Base-by-base conservation (phyloP, 2,888 invertebrate genomes). In the Ecliptopera silaceata region DNA sequence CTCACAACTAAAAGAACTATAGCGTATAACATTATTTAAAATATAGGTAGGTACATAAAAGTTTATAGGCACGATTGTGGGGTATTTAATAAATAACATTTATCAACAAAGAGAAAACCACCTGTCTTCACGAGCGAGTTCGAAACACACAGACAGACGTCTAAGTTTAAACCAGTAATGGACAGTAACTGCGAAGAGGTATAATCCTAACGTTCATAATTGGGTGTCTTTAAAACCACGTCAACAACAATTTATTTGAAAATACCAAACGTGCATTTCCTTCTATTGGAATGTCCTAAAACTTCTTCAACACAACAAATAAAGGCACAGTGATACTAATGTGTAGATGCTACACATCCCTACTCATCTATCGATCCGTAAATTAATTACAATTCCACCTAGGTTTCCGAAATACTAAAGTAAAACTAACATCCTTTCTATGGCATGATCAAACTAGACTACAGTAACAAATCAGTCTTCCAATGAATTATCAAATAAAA, bases 391-490 rank as follows among this genome's bases (percentile, higher is more conserved):
- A 74, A 56, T 63, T 72, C 80, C 75, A 76, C 75, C 71, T 77
- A 55, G 45, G 49, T 63, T 49, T 75, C 80, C 76, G 74, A 83
- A 66, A 82, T 77, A 77, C 74, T 80, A 82, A 72, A 71, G 77
- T 81, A 75, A 72, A 75, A 43, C 56, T 75, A 80, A 73, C 74
- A 70, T 77, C 71, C 82, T 85, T 87, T 89, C 89, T 89, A 91
- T 91, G 91, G 91, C 91, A 90, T 90, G 88, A 82, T 86, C 86
- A 84, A 90, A 91, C 89, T 91, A 91, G 90, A 91, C 89, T 90
- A 90, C 79, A 88, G 82, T 89, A 91, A 90, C 88, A 86, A 89
- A 91, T 92, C 92, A 92, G 92, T 92, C 92, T 92, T 92, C 81
- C 78, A 86, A 83, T 81, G 65, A 83, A 87, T 83, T 87, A 88